Percentiles rank a stretch among this genome's conserved stretches.
Evolutionary conservation across 2,797 vertebrate species (phyloP).

Genomic region (Meriones psammophilus): DNA sequence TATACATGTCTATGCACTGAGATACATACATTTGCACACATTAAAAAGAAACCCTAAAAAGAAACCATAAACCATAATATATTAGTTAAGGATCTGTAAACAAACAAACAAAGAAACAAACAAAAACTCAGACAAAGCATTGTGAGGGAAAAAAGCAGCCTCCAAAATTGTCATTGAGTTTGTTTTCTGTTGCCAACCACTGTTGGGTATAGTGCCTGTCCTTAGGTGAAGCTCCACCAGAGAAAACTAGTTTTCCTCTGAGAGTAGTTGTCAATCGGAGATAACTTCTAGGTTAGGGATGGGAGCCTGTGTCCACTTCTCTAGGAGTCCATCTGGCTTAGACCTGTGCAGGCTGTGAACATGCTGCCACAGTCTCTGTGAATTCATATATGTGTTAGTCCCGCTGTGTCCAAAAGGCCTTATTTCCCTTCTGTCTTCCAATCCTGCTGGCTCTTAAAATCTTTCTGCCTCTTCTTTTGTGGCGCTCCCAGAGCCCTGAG

Average conservation of each 20-base stretch:
- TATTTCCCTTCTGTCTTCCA: background rate
- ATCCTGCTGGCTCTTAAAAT: background rate
- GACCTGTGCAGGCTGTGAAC: background rate
- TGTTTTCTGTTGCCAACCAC: background rate
- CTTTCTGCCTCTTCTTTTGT: background rate
- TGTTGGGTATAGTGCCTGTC: background rate
- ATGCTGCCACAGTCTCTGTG: background rate
- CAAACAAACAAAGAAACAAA: background rate
- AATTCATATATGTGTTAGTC: background rate
- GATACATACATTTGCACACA: background rate
- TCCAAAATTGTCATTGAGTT: background rate
- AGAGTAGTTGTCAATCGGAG: background rate
- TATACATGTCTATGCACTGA: background rate
- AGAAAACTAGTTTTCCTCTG: background rate
- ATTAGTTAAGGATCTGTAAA: background rate
- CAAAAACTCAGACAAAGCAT: background rate
- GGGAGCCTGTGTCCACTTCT: background rate
- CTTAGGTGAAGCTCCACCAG: background rate
- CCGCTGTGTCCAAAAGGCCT: too few species aligned
- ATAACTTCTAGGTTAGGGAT: background rate
- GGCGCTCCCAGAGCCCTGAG: background rate
- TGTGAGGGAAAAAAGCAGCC: background rate
- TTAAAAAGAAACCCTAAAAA: background rate
- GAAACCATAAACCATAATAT: background rate
- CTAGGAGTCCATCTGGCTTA: background rate